These are phyloP conservation scores for Pentalonia nigronervosa DNA, from an alignment of 1,140 invertebrate species.

Conservation along the genomic window DNA sequence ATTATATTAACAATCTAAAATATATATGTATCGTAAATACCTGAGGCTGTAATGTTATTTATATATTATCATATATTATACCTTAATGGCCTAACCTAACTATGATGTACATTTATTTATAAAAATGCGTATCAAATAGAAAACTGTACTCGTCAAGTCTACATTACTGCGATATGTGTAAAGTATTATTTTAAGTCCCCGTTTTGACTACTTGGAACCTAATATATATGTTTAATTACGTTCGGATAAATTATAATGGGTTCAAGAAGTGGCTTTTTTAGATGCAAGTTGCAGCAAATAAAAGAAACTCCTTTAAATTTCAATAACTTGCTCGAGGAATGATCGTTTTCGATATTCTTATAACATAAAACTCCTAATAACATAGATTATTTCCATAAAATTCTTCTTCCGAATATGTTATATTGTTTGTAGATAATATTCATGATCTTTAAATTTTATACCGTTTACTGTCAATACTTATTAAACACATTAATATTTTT, in stretches of 20 bases:
- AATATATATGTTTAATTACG: not conserved
- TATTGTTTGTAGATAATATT: not conserved
- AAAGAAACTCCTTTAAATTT: not conserved
- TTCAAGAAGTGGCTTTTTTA: constrained; percentile 1
- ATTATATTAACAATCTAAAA: not conserved
- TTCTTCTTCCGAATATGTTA: not conserved
- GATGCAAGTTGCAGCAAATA: not conserved
- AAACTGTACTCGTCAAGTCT: too few species aligned
- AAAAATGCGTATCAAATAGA: too few species aligned
- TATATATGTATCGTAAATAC: not conserved
- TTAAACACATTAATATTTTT: too few species aligned
- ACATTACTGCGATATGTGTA: not conserved
- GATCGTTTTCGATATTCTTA: not conserved
- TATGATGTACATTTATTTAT: not conserved
- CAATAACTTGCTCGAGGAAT: not conserved
- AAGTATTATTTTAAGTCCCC: not conserved
- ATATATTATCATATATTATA: not conserved
- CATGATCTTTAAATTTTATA: not conserved
- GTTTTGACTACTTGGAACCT: not conserved
- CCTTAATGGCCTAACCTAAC: not conserved
- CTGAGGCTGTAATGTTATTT: not conserved
- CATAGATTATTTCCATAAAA: too few species aligned
- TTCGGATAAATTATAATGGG: not conserved
- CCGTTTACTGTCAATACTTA: not conserved
- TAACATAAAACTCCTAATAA: not conserved